These are phyloP conservation scores for Zingel zingel DNA, from an alignment of 2,113 vertebrate species.

Conservation along the genomic window DNA sequence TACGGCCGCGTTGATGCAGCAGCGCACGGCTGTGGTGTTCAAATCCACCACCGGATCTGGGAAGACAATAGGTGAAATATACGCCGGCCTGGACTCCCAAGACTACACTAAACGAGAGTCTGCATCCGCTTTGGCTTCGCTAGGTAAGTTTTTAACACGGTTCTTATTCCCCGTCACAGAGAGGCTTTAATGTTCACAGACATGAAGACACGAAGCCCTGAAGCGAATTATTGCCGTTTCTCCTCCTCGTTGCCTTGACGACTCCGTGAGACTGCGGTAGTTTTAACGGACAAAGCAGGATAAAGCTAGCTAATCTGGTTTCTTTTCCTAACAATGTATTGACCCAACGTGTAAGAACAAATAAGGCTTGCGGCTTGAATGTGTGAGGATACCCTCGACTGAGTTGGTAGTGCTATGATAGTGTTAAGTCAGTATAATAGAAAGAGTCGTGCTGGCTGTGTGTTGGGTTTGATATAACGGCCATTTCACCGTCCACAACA, in stretches of 20 bases:
- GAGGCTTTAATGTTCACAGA: slow-evolving; percentile 1
- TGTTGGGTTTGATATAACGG: slow-evolving; percentile 25
- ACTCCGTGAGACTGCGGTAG: slow-evolving; percentile 66
- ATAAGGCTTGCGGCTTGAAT: neutral
- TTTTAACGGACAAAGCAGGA: slow-evolving; percentile 60
- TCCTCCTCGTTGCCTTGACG: slow-evolving; percentile 57
- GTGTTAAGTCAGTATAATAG: slow-evolving; percentile 18
- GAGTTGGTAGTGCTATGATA: neutral
- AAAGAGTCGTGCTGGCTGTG: neutral
- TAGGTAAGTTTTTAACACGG: slow-evolving; percentile 46
- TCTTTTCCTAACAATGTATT: slow-evolving; percentile 22
- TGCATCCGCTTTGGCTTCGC: slow-evolving; percentile 46
- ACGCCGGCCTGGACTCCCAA: slow-evolving; percentile 47
- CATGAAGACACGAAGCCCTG: neutral
- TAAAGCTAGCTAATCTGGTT: slow-evolving; percentile 51
- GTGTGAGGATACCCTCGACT: neutral
- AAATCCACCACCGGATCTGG: slow-evolving; percentile 55
- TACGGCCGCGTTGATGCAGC: slow-evolving; percentile 75
- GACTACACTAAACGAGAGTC: slow-evolving; percentile 24
- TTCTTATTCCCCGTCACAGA: neutral
- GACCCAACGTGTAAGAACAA: neutral
- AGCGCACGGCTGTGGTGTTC: slow-evolving; percentile 41
- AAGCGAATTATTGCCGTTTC: slow-evolving; percentile 10
- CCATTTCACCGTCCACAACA: slow-evolving; percentile 33
- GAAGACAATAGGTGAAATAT: slow-evolving; percentile 70